Evolutionary conservation across 2,797 vertebrate genomes (phyloP), one percentile per base, ranked within the genome.

Genomic region (Rhyacichthys aspro): DNA sequence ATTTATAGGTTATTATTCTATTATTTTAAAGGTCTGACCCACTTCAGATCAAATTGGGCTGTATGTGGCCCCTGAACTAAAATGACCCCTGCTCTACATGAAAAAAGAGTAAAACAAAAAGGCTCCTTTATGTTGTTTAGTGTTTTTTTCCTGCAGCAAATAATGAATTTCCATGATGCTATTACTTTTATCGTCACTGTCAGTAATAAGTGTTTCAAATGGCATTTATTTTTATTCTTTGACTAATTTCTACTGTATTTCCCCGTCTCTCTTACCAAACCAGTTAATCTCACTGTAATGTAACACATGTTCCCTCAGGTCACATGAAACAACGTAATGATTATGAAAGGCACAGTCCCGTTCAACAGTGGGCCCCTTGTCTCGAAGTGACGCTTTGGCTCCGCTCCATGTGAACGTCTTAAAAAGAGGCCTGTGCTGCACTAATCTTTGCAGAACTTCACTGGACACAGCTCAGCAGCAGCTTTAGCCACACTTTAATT

Each of bases 341-440:
- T 86, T 89, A 75, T 78, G 76, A 87, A 89, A 86, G 63, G 70
- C 16, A 0, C 46, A 43, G 36, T 47, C 48, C 43, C 1, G 23
- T 58, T 65, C 67, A 89, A 90, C 89, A 91, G 74, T 77, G 63
- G 72, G 56, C 72, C 83, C 73, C 79, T 91, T 93, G 89, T 92
- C 33, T 68, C 7, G 8, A 46, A 57, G 48, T 55, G 53, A 49
- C 37, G 53, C 50, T 81, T 70, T 74, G 48, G 56, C 67, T 69
- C 38, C 37, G 18, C 50, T 41, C 43, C 70, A 58, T 17, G 1
- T 39, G 64, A 67, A 68, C 55, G 47, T 72, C 66, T 59, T 67
- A 39, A 83, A 85, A 82, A 84, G 63, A 76, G 55, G 5, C 11
- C 2, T 19, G 75, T 23, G 67, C 47, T 59, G 48, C 55, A 50